Base-by-base conservation (phyloP, 1,140 invertebrate species). In the Octopus bimaculoides region DNA sequence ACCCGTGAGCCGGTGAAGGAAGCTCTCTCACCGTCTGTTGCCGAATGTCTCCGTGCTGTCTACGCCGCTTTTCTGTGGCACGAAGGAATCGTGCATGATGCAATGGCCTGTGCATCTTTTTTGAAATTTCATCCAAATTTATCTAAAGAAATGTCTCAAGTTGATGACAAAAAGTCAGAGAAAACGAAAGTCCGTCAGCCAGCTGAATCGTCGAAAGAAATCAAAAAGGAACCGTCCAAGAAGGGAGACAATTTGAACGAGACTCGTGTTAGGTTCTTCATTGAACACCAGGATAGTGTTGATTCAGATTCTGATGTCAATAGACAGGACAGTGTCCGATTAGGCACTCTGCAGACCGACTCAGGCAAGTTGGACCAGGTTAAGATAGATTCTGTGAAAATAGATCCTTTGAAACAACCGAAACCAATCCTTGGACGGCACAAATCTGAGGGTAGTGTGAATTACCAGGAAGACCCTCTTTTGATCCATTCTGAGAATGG, bases 1-100 rank as follows among this genome's bases (percentile, higher is more conserved):
- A 79, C 82, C 12, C 82, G 83, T 52, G 91, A 92, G 78, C 89
- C 91, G 26, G 92, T 93, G 0, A 96, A 96, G 88, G 93, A 95
- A 84, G 96, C 96, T 0, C 93, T 98, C 86, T 95, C 96, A 82
- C 96, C 97, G 0, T 96, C 96, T 0, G 94, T 97, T 20, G 97
- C 96, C 0, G 97, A 99, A 89, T 95, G 96, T 85, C 90, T 98
- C 5, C 92, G 98, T 7, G 95, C 96, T 0, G 95, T 98, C 0
- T 99, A 99, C 90, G 97, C 97, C 0, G 96, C 97, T 0, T 94
- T 98, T 85, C 90, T 99, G 3, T 99, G 97, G 97, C 97, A 99
- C 89, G 97, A 98, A 92, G 97, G 96, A 3, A 95, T 99, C 71
- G 96, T 98, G 0, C 96, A 98, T 88, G 97, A 99, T 89, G 97